Evolutionary conservation across 2,888 invertebrate species (phyloP).

Genomic region (Eupeodes latifasciatus): DNA sequence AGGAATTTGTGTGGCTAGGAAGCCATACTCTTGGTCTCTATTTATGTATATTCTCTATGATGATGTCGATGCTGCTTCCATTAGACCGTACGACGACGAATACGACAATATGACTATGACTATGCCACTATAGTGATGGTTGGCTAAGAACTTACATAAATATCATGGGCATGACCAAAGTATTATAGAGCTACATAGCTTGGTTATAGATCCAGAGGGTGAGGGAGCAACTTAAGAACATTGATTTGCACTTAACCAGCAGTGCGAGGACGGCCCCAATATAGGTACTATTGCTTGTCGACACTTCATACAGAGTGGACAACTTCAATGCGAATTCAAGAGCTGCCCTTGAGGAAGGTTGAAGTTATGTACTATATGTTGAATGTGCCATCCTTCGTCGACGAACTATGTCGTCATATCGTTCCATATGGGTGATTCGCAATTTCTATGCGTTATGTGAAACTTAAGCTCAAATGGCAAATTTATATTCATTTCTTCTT

Average conservation of each 20-base stretch:
- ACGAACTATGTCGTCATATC: neutral
- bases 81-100: neutral
- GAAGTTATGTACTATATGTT: neutral
- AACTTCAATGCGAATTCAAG: conserved; percentile 4
- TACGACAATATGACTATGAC: too few relatives aligned
- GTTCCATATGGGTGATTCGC: conserved; percentile 52
- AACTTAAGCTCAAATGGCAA: conserved; percentile 48
- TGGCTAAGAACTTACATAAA: conserved; percentile 16
- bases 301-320: conserved; percentile 41
- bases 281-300: conserved; percentile 10
- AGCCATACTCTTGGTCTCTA: conserved; percentile 23
- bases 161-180: conserved; percentile 30
- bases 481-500: conserved; percentile 46
- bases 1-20: conserved; percentile 1
- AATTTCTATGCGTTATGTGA: conserved; percentile 12
- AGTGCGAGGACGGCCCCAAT: conserved; percentile 4
- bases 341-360: conserved; percentile 64
- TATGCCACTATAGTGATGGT: neutral
- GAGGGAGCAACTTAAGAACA: conserved; percentile 55
- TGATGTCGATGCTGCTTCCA: conserved; percentile 18
- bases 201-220: too few relatives aligned
- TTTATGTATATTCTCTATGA: neutral
- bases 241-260: conserved; percentile 73
- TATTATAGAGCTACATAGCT: too few relatives aligned
- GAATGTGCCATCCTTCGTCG: conserved; percentile 21